Evolutionary conservation across 2,888 invertebrate species (phyloP).

Genomic region (Dryadula phaetusa): DNA sequence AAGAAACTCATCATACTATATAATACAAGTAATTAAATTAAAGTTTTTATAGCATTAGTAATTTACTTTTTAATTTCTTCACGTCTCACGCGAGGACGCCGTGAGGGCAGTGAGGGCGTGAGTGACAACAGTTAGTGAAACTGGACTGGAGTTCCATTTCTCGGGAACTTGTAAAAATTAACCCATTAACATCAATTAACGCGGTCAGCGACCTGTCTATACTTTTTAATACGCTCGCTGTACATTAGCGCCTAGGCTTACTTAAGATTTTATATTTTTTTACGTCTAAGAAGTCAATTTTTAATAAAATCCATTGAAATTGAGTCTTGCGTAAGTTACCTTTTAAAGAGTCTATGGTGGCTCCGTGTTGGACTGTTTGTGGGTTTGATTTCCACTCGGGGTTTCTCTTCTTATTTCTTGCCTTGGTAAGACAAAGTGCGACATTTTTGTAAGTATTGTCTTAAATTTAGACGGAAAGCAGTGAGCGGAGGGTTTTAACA

Average conservation of each 20-base stretch:
- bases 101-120: slow-evolving; percentile 3
- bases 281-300: background rate
- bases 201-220: slow-evolving; percentile 22
- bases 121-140: slow-evolving; percentile 20
- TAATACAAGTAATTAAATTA: background rate
- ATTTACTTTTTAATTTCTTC: background rate
- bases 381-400: no score
- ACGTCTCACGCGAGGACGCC: background rate
- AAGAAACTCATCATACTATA: background rate
- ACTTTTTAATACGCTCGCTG: background rate
- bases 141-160: slow-evolving; percentile 20
- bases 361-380: no score
- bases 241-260: background rate
- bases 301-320: no score
- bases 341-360: no score
- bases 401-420: no score
- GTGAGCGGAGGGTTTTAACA: no score
- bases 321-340: no score
- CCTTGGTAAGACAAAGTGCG: no score
- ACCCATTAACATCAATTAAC: slow-evolving; percentile 74
- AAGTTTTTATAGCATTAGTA: background rate
- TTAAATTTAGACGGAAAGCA: no score
- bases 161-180: slow-evolving; percentile 60
- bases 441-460: no score
- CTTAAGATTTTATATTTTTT: background rate